These are phyloP conservation scores for Alaudala cheleensis DNA, from an alignment of 2,113 vertebrate species.

Conservation along the genomic window DNA sequence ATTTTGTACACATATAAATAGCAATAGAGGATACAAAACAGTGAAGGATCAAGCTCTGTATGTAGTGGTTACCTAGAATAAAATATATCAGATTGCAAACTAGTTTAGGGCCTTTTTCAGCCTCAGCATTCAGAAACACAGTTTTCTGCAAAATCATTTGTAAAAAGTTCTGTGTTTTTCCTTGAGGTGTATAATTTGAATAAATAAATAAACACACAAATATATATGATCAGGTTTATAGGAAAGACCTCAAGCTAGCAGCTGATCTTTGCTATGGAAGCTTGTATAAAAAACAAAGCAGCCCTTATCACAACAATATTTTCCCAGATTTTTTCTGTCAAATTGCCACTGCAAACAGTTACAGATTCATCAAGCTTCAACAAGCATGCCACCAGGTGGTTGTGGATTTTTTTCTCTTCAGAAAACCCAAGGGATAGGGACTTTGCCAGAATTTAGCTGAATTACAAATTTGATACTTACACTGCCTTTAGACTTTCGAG, in stretches of 20 bases:
- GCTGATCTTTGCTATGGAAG: neutral
- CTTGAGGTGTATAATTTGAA: neutral
- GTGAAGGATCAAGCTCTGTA: neutral
- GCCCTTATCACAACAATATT: neutral
- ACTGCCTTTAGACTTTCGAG: conserved; percentile 85
- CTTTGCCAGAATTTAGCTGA: neutral
- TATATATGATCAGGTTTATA: neutral
- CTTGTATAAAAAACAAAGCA: neutral
- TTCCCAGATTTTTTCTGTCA: neutral
- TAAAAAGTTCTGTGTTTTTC: neutral
- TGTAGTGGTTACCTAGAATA: neutral
- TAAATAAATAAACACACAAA: neutral
- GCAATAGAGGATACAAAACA: neutral
- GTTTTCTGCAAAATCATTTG: neutral
- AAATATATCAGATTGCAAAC: neutral
- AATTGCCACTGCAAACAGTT: neutral
- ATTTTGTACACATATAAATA: neutral
- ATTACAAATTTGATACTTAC: conserved; percentile 79
- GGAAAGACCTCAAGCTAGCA: neutral
- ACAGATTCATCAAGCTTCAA: conserved; percentile 27
- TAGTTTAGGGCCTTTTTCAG: neutral
- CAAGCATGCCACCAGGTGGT: neutral
- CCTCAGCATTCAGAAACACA: neutral
- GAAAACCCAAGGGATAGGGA: conserved; percentile 38
- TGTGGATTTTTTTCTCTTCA: neutral